phyloP scores from a whole-genome alignment of 2,797 vertebrate genomes.

The Sphenopsis melanotis region DNA sequence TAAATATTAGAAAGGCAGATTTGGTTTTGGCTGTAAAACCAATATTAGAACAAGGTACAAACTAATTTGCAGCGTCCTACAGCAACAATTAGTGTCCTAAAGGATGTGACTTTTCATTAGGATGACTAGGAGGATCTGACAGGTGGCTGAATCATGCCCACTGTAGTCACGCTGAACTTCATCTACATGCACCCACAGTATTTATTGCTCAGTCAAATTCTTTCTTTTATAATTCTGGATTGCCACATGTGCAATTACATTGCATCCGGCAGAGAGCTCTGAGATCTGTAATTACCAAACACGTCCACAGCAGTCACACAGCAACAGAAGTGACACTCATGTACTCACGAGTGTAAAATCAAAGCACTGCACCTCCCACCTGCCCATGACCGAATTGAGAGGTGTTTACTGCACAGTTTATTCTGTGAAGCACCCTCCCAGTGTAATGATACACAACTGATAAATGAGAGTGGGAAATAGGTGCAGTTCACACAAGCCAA shows the following conservation, averaged over 20 bases:
- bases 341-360: neutral
- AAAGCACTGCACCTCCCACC: neutral
- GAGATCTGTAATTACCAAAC: constrained; percentile 31
- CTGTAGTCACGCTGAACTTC: constrained; percentile 2
- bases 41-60: constrained; percentile 7
- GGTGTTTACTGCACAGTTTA: neutral
- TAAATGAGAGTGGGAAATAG: neutral
- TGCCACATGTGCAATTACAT: constrained; percentile 46
- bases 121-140: constrained; percentile 50
- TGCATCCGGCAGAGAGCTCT: constrained; percentile 24
- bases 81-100: constrained; percentile 19
- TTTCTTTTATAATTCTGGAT: constrained; percentile 45
- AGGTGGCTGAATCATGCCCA: constrained; percentile 36
- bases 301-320: neutral
- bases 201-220: constrained; percentile 40
- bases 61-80: neutral
- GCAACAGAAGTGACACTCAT: neutral
- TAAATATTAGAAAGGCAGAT: constrained; percentile 5
- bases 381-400: neutral
- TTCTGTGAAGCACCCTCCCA: neutral
- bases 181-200: neutral
- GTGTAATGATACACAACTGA: neutral
- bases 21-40: constrained; percentile 14
- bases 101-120: constrained; percentile 53
- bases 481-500: neutral